Conservation (phyloP, 2,113 vertebrate genomes). For the Tamias sibiricus region DNA sequence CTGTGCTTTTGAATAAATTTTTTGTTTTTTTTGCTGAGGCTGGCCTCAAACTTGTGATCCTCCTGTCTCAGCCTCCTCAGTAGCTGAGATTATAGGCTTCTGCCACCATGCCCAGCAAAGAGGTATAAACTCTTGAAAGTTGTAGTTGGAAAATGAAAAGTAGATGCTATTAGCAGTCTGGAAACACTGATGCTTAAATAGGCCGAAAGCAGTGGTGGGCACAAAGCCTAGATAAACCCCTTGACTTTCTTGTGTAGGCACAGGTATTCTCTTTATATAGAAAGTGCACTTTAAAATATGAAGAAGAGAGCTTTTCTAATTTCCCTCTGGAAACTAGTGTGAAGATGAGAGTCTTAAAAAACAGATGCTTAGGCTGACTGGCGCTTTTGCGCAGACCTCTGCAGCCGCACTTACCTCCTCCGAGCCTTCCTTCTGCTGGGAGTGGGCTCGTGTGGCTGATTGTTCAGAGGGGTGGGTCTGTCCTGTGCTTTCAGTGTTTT, state of each 20-base stretch:
- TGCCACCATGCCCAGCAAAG: not conserved
- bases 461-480: no score
- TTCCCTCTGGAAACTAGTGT: constrained; percentile 39
- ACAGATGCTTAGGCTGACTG: not conserved
- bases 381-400: not conserved
- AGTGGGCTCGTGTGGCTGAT: not conserved
- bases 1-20: not conserved
- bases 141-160: constrained; percentile 11
- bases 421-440: not conserved
- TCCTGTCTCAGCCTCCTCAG: no score
- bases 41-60: no score
- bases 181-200: not conserved
- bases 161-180: not conserved
- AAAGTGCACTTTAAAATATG: not conserved
- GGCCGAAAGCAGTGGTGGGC: not conserved
- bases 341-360: not conserved
- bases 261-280: not conserved
- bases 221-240: no score
- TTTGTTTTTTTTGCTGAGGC: no score
- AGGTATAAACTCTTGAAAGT: not conserved
- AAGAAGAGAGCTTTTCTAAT: not conserved
- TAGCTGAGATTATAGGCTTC: no score
- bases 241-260: not conserved
- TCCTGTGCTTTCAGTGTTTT: not conserved
- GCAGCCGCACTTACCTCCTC: no score